Evolutionary conservation across 2,113 vertebrate species (phyloP).

Genomic region (Brachypodius melanocephalos): DNA sequence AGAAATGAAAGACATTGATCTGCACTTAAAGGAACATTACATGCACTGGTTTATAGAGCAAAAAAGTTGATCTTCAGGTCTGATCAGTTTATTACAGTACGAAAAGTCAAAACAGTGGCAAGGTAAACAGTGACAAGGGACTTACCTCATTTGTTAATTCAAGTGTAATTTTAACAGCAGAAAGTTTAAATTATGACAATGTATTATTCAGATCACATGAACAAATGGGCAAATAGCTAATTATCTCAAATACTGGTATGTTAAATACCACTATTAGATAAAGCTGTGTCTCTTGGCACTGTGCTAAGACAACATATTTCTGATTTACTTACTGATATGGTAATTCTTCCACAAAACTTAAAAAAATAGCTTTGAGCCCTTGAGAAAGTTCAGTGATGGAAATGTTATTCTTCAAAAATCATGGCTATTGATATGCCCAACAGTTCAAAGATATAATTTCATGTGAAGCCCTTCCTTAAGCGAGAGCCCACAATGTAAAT

Average conservation of each 20-base stretch:
- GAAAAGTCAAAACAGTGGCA: neutral
- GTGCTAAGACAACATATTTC: neutral
- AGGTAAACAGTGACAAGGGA: neutral
- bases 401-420: neutral
- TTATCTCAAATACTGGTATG: neutral
- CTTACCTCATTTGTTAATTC: neutral
- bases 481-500: neutral
- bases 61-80: neutral
- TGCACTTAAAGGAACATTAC: conserved; percentile 18
- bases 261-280: neutral
- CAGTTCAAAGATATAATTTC: neutral
- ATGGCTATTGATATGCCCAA: no score
- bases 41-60: neutral
- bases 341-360: neutral
- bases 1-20: conserved; percentile 21
- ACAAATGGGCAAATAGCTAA: neutral
- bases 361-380: neutral
- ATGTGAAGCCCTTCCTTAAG: neutral
- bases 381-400: neutral
- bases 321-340: neutral
- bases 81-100: neutral
- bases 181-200: neutral
- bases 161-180: neutral
- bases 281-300: neutral
- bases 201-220: neutral